These are phyloP conservation scores for Panulirus ornatus DNA, from an alignment of 1,140 invertebrate species.

Conservation along the genomic window DNA sequence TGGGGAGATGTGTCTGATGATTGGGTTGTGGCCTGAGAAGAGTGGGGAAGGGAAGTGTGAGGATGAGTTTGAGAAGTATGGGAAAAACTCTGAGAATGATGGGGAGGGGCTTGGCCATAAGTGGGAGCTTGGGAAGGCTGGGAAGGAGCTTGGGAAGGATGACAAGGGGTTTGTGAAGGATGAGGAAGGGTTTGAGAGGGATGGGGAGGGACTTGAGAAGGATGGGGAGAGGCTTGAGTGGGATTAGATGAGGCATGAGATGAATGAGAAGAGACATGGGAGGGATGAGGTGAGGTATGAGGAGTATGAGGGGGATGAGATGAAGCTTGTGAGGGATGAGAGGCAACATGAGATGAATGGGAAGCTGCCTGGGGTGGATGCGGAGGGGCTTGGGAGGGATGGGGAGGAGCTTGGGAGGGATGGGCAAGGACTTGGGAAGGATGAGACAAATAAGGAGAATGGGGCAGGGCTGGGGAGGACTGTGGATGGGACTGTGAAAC, in stretches of 20 bases:
- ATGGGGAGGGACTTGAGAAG: neutral
- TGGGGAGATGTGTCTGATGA: neutral
- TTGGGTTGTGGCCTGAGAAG: neutral
- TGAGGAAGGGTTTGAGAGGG: slow-evolving; percentile 21
- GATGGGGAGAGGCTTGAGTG: neutral
- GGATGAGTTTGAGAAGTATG: slow-evolving; percentile 9
- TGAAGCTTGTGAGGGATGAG: neutral
- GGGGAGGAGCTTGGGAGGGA: neutral
- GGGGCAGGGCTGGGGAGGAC: neutral
- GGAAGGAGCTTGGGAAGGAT: neutral
- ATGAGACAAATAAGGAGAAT: neutral
- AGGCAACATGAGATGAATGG: neutral
- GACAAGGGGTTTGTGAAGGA: neutral
- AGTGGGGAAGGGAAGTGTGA: neutral
- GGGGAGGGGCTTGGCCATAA: slow-evolving; percentile 13
- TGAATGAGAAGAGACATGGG: slow-evolving; percentile 9
- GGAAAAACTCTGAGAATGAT: neutral
- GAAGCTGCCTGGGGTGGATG: slow-evolving; percentile 1
- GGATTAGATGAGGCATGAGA: slow-evolving; percentile 3
- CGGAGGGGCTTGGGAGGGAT: slow-evolving; percentile 12
- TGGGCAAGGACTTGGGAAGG: neutral
- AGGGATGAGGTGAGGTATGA: slow-evolving; percentile 26
- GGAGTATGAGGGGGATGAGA: neutral
- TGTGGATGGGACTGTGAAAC: slow-evolving; percentile 7
- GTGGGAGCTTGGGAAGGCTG: neutral